Evolutionary conservation across 2,888 invertebrate species (phyloP).

Genomic region (Chloroclysta siterata): DNA sequence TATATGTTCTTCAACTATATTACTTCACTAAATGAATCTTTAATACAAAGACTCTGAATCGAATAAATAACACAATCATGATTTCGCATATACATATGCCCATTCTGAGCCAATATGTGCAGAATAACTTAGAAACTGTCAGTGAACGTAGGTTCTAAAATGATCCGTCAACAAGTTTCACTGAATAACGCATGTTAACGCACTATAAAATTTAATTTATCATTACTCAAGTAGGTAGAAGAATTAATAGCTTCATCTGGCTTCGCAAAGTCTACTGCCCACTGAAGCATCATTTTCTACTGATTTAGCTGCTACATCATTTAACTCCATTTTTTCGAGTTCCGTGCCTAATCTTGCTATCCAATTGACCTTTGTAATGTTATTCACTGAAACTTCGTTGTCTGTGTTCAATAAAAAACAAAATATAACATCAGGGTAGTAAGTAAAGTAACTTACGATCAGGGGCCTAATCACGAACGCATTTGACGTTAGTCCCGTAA

Average conservation of each 20-base stretch:
- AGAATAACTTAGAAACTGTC: conserved; percentile 2
- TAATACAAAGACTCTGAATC: conserved; percentile 4
- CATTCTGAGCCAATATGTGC: conserved; percentile 9
- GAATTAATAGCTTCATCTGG: conserved; percentile 7
- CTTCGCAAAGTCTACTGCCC: conserved; percentile 1
- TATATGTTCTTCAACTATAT: too few relatives aligned
- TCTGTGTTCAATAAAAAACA: too few relatives aligned
- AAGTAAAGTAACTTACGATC: too few relatives aligned
- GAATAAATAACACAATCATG: conserved; percentile 7
- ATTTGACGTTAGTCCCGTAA: too few relatives aligned
- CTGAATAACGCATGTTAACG: background rate
- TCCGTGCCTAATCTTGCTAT: too few relatives aligned
- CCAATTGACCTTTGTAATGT: too few relatives aligned
- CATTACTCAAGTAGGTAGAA: background rate
- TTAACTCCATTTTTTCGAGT: too few relatives aligned
- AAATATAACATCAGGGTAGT: too few relatives aligned
- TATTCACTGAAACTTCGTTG: too few relatives aligned
- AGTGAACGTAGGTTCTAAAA: conserved; percentile 12
- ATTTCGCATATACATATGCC: conserved; percentile 7
- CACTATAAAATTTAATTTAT: background rate
- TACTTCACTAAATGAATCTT: too few relatives aligned
- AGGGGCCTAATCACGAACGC: too few relatives aligned
- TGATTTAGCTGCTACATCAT: too few relatives aligned
- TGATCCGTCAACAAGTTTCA: conserved; percentile 8
- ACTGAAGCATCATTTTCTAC: conserved; percentile 1